Base-by-base conservation (phyloP, 2,888 invertebrate species). In the Galerucella pusilla region DNA sequence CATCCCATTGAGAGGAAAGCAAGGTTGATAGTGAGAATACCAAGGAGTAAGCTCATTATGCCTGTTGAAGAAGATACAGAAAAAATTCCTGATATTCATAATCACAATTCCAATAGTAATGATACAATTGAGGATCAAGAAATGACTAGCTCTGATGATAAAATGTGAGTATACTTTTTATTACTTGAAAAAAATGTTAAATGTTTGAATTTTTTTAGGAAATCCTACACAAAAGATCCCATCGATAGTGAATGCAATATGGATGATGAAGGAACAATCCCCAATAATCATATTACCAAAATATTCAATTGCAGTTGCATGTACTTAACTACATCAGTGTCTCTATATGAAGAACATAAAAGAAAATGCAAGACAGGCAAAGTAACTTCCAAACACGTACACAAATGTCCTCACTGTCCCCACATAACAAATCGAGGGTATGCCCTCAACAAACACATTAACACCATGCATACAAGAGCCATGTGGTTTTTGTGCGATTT, bases 401-500 rank as follows among this genome's bases (percentile, higher is more conserved):
- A 73, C 16, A 79, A 78, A 59, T 80, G 81, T 28, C 78, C 77
- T 7, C 78, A 80, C 28, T 80, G 80, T 49, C 75, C 77, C 1
- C 80, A 80, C 65, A 71, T 77, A 2, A 78, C 79, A 1, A 75
- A 74, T 28, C 75, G 77, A 28, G 67, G 73, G 0, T 79, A 79
- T 64, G 76, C 78, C 2, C 59, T 81, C 11, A 78, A 72, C 52
- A 78, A 79, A 59, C 80, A 81, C 74, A 78, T 81, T 57, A 80
- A 80, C 63, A 78, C 78, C 12, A 78, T 79, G 74, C 81, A 80
- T 65, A 80, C 79, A 9, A 80, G 77, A 64, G 67, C 79, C 9
- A 52, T 74, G 20, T 80, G 79, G 79, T 82, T 80, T 72, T 66
- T 79, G 3, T 84, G 84, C 54, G 75, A 77, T 1, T 73, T 68